Evolutionary conservation across 2,113 vertebrate species (phyloP).

Genomic region (Anthoscopus minutus): DNA sequence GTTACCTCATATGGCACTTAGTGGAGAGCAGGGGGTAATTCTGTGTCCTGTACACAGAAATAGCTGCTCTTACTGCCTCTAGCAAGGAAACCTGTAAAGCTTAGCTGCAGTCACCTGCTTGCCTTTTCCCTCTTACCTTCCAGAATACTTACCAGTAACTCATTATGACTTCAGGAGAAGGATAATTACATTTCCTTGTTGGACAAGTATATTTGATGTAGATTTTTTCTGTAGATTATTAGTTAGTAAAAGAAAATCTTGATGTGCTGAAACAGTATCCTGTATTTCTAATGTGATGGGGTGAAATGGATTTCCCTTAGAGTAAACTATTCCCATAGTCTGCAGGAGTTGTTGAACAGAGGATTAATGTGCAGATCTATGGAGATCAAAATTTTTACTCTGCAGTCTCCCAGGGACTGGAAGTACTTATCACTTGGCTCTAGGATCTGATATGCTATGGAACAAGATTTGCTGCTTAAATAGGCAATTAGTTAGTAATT

Average conservation of each 20-base stretch:
- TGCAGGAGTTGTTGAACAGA: background rate
- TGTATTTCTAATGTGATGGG: background rate
- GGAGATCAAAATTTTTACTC: background rate
- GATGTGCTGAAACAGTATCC: background rate
- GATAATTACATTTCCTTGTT: background rate
- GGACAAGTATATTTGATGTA: background rate
- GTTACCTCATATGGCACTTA: background rate
- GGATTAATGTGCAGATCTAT: background rate
- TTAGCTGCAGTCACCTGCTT: background rate
- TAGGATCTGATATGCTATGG: background rate
- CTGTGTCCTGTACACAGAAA: background rate
- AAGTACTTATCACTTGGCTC: background rate
- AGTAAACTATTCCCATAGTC: background rate
- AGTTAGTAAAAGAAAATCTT: background rate
- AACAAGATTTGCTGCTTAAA: background rate
- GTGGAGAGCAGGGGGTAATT: background rate
- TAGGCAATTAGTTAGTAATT: conserved; percentile 5
- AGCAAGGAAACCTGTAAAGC: background rate
- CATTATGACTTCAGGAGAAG: background rate
- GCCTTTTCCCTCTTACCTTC: background rate
- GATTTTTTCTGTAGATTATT: background rate
- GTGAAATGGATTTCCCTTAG: background rate
- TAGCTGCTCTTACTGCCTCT: background rate
- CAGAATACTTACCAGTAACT: background rate
- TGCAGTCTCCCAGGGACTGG: background rate